phyloP scores from a whole-genome alignment of 1,140 invertebrate genomes.

The Papilio polytes region DNA sequence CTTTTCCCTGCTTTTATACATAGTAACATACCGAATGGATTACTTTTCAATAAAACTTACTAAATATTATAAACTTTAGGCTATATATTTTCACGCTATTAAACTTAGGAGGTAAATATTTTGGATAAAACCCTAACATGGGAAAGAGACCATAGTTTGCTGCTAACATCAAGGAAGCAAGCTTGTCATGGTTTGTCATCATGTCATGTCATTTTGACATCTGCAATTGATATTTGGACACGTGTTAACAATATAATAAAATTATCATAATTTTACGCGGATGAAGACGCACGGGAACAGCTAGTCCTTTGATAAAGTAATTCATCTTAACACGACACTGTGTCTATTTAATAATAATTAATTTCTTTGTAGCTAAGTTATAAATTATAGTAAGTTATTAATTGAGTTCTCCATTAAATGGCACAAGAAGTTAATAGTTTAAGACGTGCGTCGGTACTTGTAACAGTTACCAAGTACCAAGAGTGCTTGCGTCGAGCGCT shows the following conservation, averaged over 20 bases:
- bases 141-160: too few species aligned
- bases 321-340: background rate
- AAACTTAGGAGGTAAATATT: too few species aligned
- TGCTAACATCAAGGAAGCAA: too few species aligned
- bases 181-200: too few species aligned
- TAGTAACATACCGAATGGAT: background rate
- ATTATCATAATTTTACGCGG: too few species aligned
- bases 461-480: conserved; percentile 18
- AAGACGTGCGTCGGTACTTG: conserved; percentile 7
- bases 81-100: too few species aligned
- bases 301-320: background rate
- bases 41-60: background rate
- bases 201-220: too few species aligned
- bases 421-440: conserved; percentile 17
- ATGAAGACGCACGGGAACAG: too few species aligned
- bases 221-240: too few species aligned
- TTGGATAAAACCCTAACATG: too few species aligned
- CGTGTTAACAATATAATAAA: too few species aligned
- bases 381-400: background rate
- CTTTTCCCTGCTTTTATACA: background rate
- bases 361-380: background rate
- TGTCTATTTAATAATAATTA: background rate
- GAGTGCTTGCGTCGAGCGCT: conserved; percentile 9
- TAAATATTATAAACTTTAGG: too few species aligned
- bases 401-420: background rate